Percentiles rank a stretch among this genome's conserved stretches.
Conservation (phyloP, 1,140 invertebrate species). For the Bemisia tabaci region DNA sequence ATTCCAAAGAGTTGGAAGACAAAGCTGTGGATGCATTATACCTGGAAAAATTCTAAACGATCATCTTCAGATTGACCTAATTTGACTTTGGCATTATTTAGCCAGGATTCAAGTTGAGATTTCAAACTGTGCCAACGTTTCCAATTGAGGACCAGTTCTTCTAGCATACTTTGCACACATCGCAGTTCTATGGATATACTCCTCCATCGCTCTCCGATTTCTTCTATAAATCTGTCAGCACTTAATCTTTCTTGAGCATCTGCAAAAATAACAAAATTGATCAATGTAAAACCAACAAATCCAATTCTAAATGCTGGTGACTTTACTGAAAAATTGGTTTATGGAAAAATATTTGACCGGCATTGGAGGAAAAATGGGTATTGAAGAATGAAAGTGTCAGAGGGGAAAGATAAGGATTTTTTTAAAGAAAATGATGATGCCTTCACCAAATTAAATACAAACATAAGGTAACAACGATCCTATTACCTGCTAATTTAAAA, state of each 20-base stretch:
- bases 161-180: constrained; percentile 74
- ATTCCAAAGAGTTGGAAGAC: no score
- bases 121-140: constrained; percentile 58
- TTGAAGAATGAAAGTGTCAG: no score
- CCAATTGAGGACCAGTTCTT: constrained; percentile 82
- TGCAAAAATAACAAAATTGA: constrained; percentile 26
- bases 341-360: no score
- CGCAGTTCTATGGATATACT: constrained; percentile 76
- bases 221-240: constrained; percentile 71
- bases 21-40: no score
- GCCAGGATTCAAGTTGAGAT: constrained; percentile 63
- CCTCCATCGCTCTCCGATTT: constrained; percentile 78
- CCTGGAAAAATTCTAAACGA: constrained; percentile 60
- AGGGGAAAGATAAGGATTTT: no score
- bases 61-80: constrained; percentile 64
- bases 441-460: no score
- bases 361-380: no score
- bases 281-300: constrained; percentile 8
- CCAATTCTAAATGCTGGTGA: neutral
- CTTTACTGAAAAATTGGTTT: no score
- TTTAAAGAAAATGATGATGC: no score
- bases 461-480: no score
- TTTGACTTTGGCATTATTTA: constrained; percentile 62
- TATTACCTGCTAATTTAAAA: no score
- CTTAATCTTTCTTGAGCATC: constrained; percentile 56